Evolutionary conservation across 2,888 invertebrate genomes (phyloP).

Genomic region (Anarsia innoxiella): DNA sequence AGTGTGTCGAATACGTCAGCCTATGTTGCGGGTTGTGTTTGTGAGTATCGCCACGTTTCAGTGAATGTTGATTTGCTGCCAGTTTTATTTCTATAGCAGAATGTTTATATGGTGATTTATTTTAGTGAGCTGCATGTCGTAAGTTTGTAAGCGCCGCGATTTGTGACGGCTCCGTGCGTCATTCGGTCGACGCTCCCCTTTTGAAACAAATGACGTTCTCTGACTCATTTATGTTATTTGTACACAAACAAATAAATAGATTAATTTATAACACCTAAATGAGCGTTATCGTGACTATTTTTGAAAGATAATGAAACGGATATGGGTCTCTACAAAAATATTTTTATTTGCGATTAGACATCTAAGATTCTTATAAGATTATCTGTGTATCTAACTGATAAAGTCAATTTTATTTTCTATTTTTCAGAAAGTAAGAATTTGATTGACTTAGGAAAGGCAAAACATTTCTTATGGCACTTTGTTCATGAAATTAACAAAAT

Average conservation of each 20-base stretch:
- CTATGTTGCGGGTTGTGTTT: slow-evolving; percentile 4
- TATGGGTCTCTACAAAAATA: too few relatives aligned
- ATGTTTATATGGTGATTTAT: neutral
- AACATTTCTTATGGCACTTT: too few relatives aligned
- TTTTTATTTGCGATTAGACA: too few relatives aligned
- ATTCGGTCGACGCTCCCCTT: slow-evolving; percentile 60
- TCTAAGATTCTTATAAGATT: too few relatives aligned
- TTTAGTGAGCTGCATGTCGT: slow-evolving; percentile 5
- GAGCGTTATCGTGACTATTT: too few relatives aligned
- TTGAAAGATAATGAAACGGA: too few relatives aligned
- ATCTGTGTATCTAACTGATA: too few relatives aligned
- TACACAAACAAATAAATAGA: neutral
- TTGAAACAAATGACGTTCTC: slow-evolving; percentile 43
- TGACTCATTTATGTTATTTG: slow-evolving; percentile 41
- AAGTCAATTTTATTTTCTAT: too few relatives aligned
- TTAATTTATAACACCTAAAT: too few relatives aligned
- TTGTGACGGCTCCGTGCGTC: slow-evolving; percentile 41
- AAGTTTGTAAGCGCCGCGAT: slow-evolving; percentile 7
- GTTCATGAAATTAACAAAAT: too few relatives aligned
- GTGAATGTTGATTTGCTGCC: slow-evolving; percentile 4
- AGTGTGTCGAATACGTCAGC: slow-evolving; percentile 11
- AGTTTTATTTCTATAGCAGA: neutral
- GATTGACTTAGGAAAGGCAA: too few relatives aligned
- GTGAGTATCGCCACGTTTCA: slow-evolving; percentile 1
- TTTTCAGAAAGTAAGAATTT: too few relatives aligned